Base-by-base conservation (phyloP, 2,888 invertebrate species). In the Hirtodrosophila cameraria region DNA sequence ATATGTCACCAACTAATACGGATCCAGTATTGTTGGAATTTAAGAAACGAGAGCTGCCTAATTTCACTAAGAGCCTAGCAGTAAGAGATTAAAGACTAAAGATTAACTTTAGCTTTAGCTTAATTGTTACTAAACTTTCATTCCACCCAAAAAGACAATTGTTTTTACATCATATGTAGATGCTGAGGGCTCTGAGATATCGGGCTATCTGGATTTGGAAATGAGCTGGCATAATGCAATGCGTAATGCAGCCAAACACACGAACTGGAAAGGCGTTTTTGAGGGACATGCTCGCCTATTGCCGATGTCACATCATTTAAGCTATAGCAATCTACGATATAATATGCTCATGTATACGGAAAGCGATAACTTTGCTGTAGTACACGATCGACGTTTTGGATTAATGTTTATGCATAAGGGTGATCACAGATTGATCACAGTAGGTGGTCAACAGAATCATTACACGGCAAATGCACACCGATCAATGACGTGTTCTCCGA, bases 201-300 rank as follows among this genome's bases (percentile, higher is more conserved):
- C 97, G 0, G 96, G 95, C 1, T 97, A 96, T 87, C 94, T 97
- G 20, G 97, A 97, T 89, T 97, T 94, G 88, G 90, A 88, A 15
- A 68, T 85, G 33, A 90, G 91, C 43, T 75, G 89, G 50, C 68
- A 66, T 1, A 78, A 74, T 31, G 75, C 87, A 2, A 74, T 75
- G 50, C 46, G 78, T 0, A 65, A 57, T 2, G 15, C 58, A 0
- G 55, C 75, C 0, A 83, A 71, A 18, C 64, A 72, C 3, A 78
- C 96, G 75, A 94, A 97, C 87, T 97, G 96, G 95, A 91, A 91
- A n/a, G 93, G 93, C 1, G 95, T 96, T 87, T 97, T 96, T 88
- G 92, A 91, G 65, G 92, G 93, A 9, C 93, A 92, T 59, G 93
- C 93, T 74, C 92, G 92, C 75, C 87, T 97, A 0, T 92, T 93